Percentiles rank a stretch among this genome's conserved stretches.
phyloP scores from a whole-genome alignment of 2,888 invertebrate genomes.

The Melanotus villosus region DNA sequence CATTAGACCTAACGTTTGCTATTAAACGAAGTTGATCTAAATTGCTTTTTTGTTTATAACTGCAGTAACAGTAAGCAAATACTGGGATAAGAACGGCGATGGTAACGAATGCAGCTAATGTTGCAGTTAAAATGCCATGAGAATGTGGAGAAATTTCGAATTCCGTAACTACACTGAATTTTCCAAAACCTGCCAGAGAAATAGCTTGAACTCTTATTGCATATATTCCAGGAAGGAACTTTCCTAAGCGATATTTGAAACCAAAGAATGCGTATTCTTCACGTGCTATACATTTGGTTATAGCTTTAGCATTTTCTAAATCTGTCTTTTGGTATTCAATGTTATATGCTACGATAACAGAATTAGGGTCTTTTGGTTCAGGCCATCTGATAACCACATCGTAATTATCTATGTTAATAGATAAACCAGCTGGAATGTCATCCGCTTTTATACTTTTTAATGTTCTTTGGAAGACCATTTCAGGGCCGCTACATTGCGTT shows the following conservation, averaged over 20 bases:
- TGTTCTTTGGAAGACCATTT: conserved; percentile 70
- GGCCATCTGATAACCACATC: conserved; percentile 70
- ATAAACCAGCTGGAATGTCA: conserved; percentile 58
- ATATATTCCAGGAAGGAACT: conserved; percentile 73
- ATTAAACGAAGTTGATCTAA: conserved; percentile 66
- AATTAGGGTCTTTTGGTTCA: conserved; percentile 76
- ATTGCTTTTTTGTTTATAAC: background rate
- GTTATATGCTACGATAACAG: conserved; percentile 75
- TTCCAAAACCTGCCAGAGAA: conserved; percentile 73
- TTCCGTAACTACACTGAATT: conserved; percentile 56
- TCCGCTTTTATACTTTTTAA: conserved; percentile 65
- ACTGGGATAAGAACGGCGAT: conserved; percentile 23
- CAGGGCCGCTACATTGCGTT: conserved; percentile 69
- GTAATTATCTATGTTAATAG: conserved; percentile 48
- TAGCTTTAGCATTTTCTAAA: conserved; percentile 62
- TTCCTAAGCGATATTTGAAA: conserved; percentile 59
- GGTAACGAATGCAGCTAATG: conserved; percentile 56
- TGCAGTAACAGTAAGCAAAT: background rate
- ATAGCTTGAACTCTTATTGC: conserved; percentile 72
- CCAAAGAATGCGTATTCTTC: conserved; percentile 55
- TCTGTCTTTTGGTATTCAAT: conserved; percentile 70
- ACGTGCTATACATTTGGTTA: conserved; percentile 70
- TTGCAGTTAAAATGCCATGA: conserved; percentile 9
- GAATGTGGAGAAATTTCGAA: conserved; percentile 52
- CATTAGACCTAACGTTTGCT: conserved; percentile 77